Percentiles rank a stretch among this genome's conserved stretches.
Evolutionary conservation across 2,113 vertebrate species (phyloP).

Genomic region (Misgurnus anguillicaudatus): DNA sequence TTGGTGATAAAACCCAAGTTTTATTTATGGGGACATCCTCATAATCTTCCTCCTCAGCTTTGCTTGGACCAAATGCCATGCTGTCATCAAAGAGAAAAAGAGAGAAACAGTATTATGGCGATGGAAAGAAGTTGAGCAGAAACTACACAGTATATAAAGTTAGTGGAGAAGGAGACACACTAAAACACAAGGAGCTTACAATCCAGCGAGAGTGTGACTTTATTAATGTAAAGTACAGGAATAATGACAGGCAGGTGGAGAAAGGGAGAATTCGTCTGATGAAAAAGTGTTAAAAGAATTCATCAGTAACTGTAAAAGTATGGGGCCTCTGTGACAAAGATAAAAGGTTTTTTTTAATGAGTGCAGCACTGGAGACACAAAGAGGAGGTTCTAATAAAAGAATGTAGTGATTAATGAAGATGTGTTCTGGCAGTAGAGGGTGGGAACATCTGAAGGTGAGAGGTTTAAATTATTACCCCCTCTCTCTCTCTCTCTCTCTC

Average conservation of each 20-base stretch:
- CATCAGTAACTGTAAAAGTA: slow-evolving; percentile 35
- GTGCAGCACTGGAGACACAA: slow-evolving; percentile 4
- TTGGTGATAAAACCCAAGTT: slow-evolving; percentile 95
- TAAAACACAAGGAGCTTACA: not conserved
- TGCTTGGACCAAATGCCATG: slow-evolving; percentile 77
- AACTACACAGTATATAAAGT: not conserved
- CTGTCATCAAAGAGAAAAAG: slow-evolving; percentile 54
- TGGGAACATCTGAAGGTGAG: slow-evolving; percentile 45
- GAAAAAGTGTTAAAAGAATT: slow-evolving; percentile 23
- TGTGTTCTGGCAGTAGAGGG: slow-evolving; percentile 27
- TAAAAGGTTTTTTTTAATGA: slow-evolving; percentile 30
- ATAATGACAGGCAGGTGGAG: slow-evolving; percentile 8
- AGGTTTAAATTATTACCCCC: slow-evolving; percentile 42
- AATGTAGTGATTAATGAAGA: slow-evolving; percentile 46
- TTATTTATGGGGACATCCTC: slow-evolving; percentile 92
- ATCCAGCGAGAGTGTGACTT: not conserved
- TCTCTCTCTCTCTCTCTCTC: slow-evolving; percentile 8
- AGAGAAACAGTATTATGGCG: not conserved
- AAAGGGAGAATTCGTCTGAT: not conserved
- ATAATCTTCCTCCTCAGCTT: slow-evolving; percentile 92
- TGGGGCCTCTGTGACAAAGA: not conserved
- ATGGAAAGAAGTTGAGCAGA: not conserved
- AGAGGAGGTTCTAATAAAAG: slow-evolving; percentile 45
- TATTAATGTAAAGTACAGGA: not conserved
- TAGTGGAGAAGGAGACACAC: not conserved